Evolutionary conservation across 2,888 invertebrate genomes (phyloP), one percentile per base, ranked within the genome.

Genomic region (Perithous albicinctus): DNA sequence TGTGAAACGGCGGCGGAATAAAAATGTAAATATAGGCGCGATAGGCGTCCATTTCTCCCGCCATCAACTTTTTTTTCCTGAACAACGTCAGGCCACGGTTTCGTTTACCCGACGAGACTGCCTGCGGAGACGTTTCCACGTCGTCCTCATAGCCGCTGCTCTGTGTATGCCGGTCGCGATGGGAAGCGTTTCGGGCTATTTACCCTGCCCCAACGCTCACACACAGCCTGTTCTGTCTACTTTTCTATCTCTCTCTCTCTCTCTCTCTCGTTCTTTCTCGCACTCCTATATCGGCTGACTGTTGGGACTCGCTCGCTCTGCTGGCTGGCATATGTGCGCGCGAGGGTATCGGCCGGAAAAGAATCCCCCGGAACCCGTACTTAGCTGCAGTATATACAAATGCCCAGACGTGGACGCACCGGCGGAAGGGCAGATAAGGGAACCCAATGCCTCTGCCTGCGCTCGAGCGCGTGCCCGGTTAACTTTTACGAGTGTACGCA

Each of bases 1-100:
- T 56, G 74, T 77, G 78, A 78, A 81, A 77, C 80, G 72, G 46
- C 51, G 70, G 76, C 38, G 78, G 73, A 80, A 82, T 84, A 84
- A 82, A 82, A 84, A 82, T 80, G 84, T 84, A 84, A 84, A 84
- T 82, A 80, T 75, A 78, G 63, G 69, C 38, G 38, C 18, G 20
- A 20, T 23, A 29, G 18, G 35, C 38, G 51, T 20, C 12, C 32
- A 12, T 32, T 46, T 7, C 51, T 18, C n/a, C 48, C 35, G 7
- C 51, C 51, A n/a, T 51, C 35, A 2, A 10, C 23, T 23, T 12
- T 29, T 51, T 35, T 7, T 0, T 2, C 23, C 12, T 29, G n/a
- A 1, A 10, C 51, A 51, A n/a, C 10, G 51, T 8, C 51, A 26
- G 23, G 10, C 51, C 51, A 23, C 38, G 54, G n/a, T 54, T 61